Evolutionary conservation across 2,888 invertebrate genomes (phyloP), one percentile per base, ranked within the genome.

Genomic region (Perdita meconis): DNA sequence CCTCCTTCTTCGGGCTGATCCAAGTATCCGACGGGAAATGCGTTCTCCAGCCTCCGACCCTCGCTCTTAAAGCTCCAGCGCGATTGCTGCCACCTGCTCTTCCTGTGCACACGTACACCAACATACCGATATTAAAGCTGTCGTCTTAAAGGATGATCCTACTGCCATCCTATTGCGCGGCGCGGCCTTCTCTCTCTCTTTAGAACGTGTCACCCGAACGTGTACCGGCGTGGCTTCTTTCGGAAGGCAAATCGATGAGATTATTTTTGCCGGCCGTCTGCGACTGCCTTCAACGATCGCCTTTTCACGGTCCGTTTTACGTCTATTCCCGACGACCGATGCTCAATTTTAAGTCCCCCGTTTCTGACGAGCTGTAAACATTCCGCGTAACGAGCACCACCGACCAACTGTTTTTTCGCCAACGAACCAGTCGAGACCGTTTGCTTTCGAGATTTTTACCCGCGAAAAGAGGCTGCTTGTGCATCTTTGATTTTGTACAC

Each of bases 141-240:
- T 85, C 85, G 78, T 85, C 76, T 78, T 77, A 79, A 82, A 72
- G 84, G 84, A 83, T 87, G 78, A 87, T 86, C 88, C 80, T 84
- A 82, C 76, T 66, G 55, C 56, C 60, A 65, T 81, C 81, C 70
- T 70, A 78, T 65, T 81, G 65, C 70, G 19, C 59, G 71, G 19
- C 67, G 53, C 64, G 59, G 59, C 70, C 60, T 60, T 73, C 61
- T 63, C 75, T 69, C 65, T 51, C 72, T 53, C 68, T 66, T 63
- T 47, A 24, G 61, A 69, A 63, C 73, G 68, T 78, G 79, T 73
- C 73, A 79, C 70, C 44, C 65, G 38, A 64, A 47, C 68, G 63
- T 68, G 78, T 84, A 80, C 65, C 81, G 19, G 57, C 53, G 79
- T 85, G 83, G 85, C 85, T 84, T 84, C 86, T 72, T 75, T 72